phyloP scores from a whole-genome alignment of 2,797 vertebrate genomes.

The Betta splendens region DNA sequence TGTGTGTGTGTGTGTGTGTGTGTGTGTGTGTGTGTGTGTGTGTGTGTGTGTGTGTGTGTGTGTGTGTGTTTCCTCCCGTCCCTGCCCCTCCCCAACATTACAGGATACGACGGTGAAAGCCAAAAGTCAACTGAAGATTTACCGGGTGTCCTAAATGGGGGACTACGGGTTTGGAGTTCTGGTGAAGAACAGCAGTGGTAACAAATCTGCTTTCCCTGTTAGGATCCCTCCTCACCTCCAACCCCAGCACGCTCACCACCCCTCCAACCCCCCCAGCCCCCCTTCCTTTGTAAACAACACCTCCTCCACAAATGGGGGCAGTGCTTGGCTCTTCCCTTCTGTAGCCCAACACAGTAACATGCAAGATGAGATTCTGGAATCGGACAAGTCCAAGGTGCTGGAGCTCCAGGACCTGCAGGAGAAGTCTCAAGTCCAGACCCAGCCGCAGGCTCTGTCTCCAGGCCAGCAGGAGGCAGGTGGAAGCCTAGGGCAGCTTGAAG shows the following conservation, averaged over 20 bases:
- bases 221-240: constrained; percentile 99
- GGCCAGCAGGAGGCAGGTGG: constrained; percentile 89
- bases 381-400: constrained; percentile 93
- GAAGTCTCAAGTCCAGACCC: constrained; percentile 91
- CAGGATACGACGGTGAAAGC: constrained; percentile 73
- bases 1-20: too few relatives aligned
- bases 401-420: constrained; percentile 84
- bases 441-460: constrained; percentile 86
- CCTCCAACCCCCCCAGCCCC: constrained; percentile 90
- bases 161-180: constrained; percentile 99
- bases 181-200: constrained; percentile 98
- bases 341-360: constrained; percentile 95
- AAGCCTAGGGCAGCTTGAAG: constrained; percentile 91
- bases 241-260: constrained; percentile 92
- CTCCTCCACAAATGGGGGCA: constrained; percentile 95
- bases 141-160: constrained; percentile 93
- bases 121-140: constrained; percentile 73
- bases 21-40: too few relatives aligned
- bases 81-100: constrained; percentile 15
- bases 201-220: constrained; percentile 98
- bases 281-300: constrained; percentile 97
- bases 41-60: too few relatives aligned
- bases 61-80: constrained; percentile 11
- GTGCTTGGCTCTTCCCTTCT: constrained; percentile 96
- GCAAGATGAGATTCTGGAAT: constrained; percentile 99